Evolutionary conservation across 2,888 invertebrate genomes (phyloP).

Genomic region (Xylota sylvarum): DNA sequence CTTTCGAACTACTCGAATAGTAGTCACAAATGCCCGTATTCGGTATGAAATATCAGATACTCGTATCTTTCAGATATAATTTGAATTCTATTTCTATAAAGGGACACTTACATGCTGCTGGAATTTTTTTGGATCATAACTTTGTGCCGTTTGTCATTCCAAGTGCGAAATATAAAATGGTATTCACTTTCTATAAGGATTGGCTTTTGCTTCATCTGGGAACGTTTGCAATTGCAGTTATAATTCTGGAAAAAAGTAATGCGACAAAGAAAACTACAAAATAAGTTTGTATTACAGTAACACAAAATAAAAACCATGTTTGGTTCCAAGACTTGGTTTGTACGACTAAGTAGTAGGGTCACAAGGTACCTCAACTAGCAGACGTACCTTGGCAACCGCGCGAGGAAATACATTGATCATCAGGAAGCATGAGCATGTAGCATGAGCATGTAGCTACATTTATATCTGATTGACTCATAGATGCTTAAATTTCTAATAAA

Average conservation of each 20-base stretch:
- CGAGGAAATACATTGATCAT: no score
- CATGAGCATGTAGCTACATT: no score
- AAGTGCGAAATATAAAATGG: neutral
- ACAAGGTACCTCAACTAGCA: no score
- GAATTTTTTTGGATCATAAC: neutral
- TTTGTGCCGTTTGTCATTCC: neutral
- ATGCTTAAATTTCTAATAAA: no score
- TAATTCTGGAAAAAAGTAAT: neutral
- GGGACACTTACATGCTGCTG: neutral
- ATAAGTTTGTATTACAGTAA: no score
- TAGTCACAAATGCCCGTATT: neutral
- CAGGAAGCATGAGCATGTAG: no score
- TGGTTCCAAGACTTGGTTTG: no score
- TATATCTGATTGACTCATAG: no score
- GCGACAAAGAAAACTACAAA: neutral
- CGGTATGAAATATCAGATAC: neutral
- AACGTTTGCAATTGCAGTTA: no score
- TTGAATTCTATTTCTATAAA: neutral
- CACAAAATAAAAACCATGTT: no score
- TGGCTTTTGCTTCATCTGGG: neutral
- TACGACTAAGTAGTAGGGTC: no score
- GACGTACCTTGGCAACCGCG: no score
- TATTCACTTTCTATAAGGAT: neutral
- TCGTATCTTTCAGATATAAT: neutral
- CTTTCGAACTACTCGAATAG: neutral